Evolutionary conservation across 1,140 invertebrate genomes (phyloP).

Genomic region (Drosophila leontia): DNA sequence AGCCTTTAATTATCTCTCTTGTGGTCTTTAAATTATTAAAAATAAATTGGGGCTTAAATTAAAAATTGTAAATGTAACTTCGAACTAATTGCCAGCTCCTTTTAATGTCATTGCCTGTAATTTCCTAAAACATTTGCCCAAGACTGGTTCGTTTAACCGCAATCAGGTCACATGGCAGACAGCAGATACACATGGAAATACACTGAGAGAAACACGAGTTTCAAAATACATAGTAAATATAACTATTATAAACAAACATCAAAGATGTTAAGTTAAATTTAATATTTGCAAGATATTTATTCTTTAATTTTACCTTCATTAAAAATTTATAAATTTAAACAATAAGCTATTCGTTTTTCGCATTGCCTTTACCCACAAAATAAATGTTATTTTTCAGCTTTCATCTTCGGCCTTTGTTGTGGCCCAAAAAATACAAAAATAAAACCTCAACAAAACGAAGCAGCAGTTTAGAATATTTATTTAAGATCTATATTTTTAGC

Average conservation of each 20-base stretch:
- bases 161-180: conserved; percentile 37
- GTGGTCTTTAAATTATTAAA: background rate
- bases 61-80: conserved; percentile 1
- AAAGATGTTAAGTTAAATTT: background rate
- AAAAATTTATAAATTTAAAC: background rate
- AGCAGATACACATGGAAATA: conserved; percentile 22
- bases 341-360: background rate
- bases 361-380: background rate
- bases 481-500: conserved; percentile 2
- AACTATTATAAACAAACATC: background rate
- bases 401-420: conserved; percentile 35
- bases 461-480: conserved; percentile 19
- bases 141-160: conserved; percentile 19
- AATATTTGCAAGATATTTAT: background rate
- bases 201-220: background rate
- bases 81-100: conserved; percentile 4
- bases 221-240: background rate
- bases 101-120: conserved; percentile 4
- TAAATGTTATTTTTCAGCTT: conserved; percentile 26
- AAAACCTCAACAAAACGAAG: conserved; percentile 11
- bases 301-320: background rate
- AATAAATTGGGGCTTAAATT: background rate
- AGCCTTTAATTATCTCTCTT: background rate
- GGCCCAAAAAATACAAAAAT: background rate
- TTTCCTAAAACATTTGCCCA: conserved; percentile 32